phyloP scores from a whole-genome alignment of 2,888 invertebrate species.

The Petrolisthes cinctipes region DNA sequence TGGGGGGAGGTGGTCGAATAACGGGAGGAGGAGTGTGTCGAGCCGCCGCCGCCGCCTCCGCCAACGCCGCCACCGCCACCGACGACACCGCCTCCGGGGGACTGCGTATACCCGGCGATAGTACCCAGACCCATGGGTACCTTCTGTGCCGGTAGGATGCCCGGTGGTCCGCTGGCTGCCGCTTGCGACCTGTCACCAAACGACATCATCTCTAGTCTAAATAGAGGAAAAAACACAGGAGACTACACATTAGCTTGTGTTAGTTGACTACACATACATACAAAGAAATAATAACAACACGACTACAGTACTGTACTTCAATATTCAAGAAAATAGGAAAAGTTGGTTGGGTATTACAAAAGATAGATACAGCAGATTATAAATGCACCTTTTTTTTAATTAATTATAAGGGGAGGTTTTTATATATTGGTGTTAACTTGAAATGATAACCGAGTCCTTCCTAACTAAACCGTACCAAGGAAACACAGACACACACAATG shows the following conservation, averaged over 20 bases:
- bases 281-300: neutral
- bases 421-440: too few species aligned
- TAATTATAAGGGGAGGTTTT: too few species aligned
- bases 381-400: too few species aligned
- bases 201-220: conserved; percentile 65
- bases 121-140: conserved; percentile 52
- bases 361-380: too few species aligned
- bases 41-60: neutral
- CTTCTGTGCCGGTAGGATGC: conserved; percentile 56
- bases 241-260: conserved; percentile 56
- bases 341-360: too few species aligned
- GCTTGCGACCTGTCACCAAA: conserved; percentile 64
- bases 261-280: neutral
- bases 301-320: neutral
- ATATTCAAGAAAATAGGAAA: too few species aligned
- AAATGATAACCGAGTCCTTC: too few species aligned
- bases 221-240: conserved; percentile 41
- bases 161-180: conserved; percentile 49
- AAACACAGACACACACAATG: too few species aligned
- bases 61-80: neutral
- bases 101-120: conserved; percentile 53
- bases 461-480: too few species aligned
- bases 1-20: conserved; percentile 19
- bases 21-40: conserved; percentile 28
- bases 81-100: conserved; percentile 44